Evolutionary conservation across 2,888 invertebrate genomes (phyloP).

Genomic region (Macrophya annulata): DNA sequence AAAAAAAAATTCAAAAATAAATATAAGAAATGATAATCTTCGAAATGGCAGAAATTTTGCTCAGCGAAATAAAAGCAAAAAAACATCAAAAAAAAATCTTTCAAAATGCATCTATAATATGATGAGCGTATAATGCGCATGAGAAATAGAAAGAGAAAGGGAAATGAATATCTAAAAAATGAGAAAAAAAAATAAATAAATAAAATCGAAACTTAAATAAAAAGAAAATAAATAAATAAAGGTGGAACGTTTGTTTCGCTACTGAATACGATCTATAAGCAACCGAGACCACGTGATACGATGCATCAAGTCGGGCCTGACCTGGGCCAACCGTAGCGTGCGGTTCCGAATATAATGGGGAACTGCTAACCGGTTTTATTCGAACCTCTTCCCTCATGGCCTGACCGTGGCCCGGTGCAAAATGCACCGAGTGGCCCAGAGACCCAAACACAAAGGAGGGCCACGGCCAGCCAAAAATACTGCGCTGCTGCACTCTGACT

Average conservation of each 20-base stretch:
- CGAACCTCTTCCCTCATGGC: slow-evolving; percentile 5
- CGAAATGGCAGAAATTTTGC: too few species aligned
- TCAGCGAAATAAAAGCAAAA: too few species aligned
- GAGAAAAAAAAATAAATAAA: not conserved
- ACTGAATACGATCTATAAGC: not conserved
- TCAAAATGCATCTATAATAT: too few species aligned
- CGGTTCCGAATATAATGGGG: slow-evolving; percentile 47
- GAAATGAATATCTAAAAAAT: not conserved
- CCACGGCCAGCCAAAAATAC: slow-evolving; percentile 77
- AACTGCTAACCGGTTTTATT: slow-evolving; percentile 29
- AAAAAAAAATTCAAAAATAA: too few species aligned
- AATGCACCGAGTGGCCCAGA: slow-evolving; percentile 56
- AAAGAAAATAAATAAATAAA: not conserved
- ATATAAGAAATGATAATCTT: too few species aligned
- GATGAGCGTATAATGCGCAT: not conserved
- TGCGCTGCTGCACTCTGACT: not conserved
- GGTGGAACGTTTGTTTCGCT: not conserved
- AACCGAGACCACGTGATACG: slow-evolving; percentile 64
- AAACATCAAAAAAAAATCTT: too few species aligned
- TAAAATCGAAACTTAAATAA: not conserved
- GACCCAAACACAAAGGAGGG: slow-evolving; percentile 73
- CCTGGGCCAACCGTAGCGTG: slow-evolving; percentile 54
- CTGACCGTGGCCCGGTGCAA: slow-evolving; percentile 53
- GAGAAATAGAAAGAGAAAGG: not conserved
- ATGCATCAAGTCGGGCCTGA: slow-evolving; percentile 59